Conservation (phyloP, 2,888 invertebrate genomes). For the Sphecodes monilicornis region DNA sequence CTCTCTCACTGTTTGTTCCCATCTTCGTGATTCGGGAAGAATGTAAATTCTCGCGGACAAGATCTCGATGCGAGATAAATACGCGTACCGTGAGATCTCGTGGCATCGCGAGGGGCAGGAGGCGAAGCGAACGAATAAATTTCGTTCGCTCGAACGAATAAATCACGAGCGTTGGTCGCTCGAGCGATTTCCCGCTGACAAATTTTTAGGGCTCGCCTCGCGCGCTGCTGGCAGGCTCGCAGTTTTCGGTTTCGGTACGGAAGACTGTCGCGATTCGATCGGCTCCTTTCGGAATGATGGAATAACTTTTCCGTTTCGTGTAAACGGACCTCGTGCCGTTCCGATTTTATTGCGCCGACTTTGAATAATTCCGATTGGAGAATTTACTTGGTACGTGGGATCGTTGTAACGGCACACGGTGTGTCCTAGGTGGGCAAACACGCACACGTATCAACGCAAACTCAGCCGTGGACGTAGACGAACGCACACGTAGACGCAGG, state of each 20-base stretch:
- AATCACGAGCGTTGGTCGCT: neutral
- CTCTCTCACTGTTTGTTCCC: neutral
- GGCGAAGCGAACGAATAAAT: neutral
- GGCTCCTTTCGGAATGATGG: neutral
- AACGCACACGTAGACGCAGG: neutral
- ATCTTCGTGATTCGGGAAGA: slow-evolving; percentile 9
- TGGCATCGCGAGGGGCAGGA: neutral
- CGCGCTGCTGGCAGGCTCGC: too few species aligned
- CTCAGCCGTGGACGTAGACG: neutral
- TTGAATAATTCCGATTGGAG: slow-evolving; percentile 9
- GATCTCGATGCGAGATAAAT: slow-evolving; percentile 26
- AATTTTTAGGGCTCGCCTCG: neutral
- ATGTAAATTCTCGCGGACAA: slow-evolving; percentile 27
- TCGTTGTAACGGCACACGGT: slow-evolving; percentile 3
- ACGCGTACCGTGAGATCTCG: neutral
- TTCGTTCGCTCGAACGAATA: neutral
- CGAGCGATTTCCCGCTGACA: neutral
- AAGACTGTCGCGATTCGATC: neutral
- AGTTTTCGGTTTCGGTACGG: neutral
- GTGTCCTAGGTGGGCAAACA: slow-evolving; percentile 10
- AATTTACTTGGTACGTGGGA: slow-evolving; percentile 8
- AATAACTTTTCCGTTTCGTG: slow-evolving; percentile 6
- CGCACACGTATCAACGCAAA: neutral
- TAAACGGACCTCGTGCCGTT: slow-evolving; percentile 10
- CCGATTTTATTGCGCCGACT: neutral